These are phyloP conservation scores for Lasioglossum figueresi DNA, from an alignment of 2,888 invertebrate species.

Conservation along the genomic window DNA sequence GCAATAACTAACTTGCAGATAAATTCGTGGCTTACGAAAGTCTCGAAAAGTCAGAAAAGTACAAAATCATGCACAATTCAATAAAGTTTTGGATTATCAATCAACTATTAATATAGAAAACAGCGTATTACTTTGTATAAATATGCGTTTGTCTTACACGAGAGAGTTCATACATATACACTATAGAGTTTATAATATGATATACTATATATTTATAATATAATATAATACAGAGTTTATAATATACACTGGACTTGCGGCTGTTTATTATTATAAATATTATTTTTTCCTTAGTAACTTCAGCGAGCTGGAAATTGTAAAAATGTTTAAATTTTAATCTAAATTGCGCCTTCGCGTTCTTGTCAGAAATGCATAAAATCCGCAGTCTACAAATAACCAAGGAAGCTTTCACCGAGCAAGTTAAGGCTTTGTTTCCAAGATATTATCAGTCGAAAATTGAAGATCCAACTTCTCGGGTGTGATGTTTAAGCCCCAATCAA, in stretches of 20 bases:
- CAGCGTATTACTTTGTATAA: not conserved
- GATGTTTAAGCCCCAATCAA: slow-evolving; percentile 1
- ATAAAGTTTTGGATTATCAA: not conserved
- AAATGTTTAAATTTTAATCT: too few relatives aligned
- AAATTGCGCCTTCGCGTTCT: too few relatives aligned
- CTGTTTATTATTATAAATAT: too few relatives aligned
- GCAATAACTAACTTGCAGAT: not conserved
- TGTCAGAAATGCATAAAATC: too few relatives aligned
- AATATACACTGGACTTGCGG: too few relatives aligned
- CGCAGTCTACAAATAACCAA: not conserved
- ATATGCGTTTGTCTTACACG: not conserved
- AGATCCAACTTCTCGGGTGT: not conserved
- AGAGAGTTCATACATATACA: too few relatives aligned
- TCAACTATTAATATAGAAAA: not conserved
- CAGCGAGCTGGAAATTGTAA: too few relatives aligned
- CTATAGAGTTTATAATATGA: too few relatives aligned
- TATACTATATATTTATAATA: too few relatives aligned
- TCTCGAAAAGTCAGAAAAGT: not conserved
- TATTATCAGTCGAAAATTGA: slow-evolving; percentile 1
- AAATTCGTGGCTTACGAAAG: not conserved
- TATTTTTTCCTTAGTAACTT: too few relatives aligned
- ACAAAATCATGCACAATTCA: not conserved
- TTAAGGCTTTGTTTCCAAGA: not conserved
- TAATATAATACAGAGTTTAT: too few relatives aligned
- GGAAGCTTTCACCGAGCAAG: not conserved